These are phyloP conservation scores for Morinoia aosen DNA, from an alignment of 2,888 invertebrate species.

Conservation along the genomic window DNA sequence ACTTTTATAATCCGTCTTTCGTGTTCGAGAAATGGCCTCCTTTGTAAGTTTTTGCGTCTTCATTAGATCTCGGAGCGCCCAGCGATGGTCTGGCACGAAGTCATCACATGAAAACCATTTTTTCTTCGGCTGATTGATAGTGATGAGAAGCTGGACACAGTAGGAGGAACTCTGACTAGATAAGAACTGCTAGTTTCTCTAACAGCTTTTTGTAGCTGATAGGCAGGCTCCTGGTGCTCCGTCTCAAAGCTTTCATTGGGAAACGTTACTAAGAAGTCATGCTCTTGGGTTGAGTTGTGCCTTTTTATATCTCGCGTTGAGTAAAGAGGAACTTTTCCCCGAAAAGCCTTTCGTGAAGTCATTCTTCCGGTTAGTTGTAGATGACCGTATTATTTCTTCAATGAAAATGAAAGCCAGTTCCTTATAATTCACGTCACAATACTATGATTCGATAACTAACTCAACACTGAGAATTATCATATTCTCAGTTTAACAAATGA, in stretches of 20 bases:
- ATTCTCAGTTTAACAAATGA: too few species aligned
- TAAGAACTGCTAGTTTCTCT: not conserved
- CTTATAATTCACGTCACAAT: not conserved
- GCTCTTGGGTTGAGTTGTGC: not conserved
- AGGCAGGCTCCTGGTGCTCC: not conserved
- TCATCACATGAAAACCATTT: not conserved
- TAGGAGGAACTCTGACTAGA: not conserved
- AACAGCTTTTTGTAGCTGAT: not conserved
- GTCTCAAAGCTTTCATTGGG: not conserved
- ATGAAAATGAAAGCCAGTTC: not conserved
- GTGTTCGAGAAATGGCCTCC: not conserved
- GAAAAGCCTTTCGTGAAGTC: not conserved
- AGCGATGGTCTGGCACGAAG: not conserved
- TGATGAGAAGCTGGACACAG: not conserved
- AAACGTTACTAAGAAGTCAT: not conserved
- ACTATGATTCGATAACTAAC: not conserved
- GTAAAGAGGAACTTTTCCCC: not conserved
- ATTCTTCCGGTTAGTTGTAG: not conserved
- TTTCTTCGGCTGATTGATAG: not conserved
- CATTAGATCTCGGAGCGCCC: not conserved
- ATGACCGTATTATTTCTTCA: not conserved
- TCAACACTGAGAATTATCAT: too few species aligned
- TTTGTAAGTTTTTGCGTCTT: not conserved
- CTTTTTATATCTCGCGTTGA: not conserved
- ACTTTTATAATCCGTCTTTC: slow-evolving; percentile 17